phyloP scores from a whole-genome alignment of 1,140 invertebrate genomes.

The Parapsyche elsis region DNA sequence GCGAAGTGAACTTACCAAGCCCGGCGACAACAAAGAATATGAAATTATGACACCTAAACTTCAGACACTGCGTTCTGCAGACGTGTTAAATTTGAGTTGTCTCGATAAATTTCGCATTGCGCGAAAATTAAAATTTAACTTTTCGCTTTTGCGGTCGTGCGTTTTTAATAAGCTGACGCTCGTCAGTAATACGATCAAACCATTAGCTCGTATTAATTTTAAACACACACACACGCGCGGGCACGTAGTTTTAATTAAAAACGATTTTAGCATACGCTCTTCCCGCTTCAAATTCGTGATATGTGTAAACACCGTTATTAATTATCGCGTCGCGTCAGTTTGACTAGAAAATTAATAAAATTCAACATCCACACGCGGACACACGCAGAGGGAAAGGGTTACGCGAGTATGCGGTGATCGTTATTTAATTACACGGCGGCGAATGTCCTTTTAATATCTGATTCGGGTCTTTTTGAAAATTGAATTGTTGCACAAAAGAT shows the following conservation, averaged over 20 bases:
- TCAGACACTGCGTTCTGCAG: too few relatives aligned
- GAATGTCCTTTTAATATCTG: conserved; percentile 8
- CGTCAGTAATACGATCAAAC: not conserved
- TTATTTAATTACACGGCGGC: conserved; percentile 20
- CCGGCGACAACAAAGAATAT: conserved; percentile 19
- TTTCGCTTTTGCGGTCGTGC: too few relatives aligned
- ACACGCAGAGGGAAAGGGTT: not conserved
- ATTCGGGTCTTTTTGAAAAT: conserved; percentile 43
- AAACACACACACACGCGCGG: not conserved
- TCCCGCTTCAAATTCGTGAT: not conserved
- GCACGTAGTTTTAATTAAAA: not conserved
- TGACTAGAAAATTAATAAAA: conserved; percentile 13
- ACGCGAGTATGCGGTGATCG: conserved; percentile 1
- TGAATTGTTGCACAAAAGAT: conserved; percentile 51
- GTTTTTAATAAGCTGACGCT: not conserved
- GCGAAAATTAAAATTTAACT: too few relatives aligned
- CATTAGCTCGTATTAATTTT: conserved; percentile 2
- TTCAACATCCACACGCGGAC: not conserved
- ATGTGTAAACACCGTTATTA: conserved; percentile 2
- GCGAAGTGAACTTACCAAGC: not conserved
- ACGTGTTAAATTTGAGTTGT: too few relatives aligned
- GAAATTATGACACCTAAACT: not conserved
- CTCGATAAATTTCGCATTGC: too few relatives aligned
- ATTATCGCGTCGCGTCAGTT: conserved; percentile 13
- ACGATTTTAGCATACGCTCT: not conserved